Percentiles rank a stretch among this genome's conserved stretches.
phyloP scores from a whole-genome alignment of 1,140 invertebrate species.

The Zaprionus vittiger region DNA sequence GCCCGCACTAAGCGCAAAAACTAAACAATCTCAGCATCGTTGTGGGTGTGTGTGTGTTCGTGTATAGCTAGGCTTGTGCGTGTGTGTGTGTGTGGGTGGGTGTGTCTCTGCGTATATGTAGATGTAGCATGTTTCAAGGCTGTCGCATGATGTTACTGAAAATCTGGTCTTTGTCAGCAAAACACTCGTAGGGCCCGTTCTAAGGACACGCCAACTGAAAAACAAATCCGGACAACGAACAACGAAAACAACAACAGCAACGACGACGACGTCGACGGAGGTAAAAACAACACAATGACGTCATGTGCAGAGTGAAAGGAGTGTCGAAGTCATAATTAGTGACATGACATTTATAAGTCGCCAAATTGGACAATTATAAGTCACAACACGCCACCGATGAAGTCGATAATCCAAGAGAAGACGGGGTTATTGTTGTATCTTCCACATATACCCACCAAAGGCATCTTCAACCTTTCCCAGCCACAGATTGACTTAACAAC shows the following conservation, averaged over 20 bases:
- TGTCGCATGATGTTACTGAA: conserved; percentile 55
- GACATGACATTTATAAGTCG: conserved; percentile 20
- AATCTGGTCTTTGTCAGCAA: conserved; percentile 71
- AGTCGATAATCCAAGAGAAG: background rate
- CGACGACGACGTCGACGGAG: conserved; percentile 6
- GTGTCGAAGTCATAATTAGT: conserved; percentile 25
- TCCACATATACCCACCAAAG: background rate
- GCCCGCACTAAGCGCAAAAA: conserved; percentile 46
- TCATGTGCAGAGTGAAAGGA: conserved; percentile 14
- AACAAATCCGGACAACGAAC: conserved; percentile 29
- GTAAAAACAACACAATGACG: conserved; percentile 32
- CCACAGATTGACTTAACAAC: conserved; percentile 3
- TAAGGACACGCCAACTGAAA: conserved; percentile 60
- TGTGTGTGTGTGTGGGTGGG: conserved; percentile 12
- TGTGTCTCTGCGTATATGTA: conserved; percentile 16
- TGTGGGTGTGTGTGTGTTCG: conserved; percentile 2
- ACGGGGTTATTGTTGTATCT: background rate
- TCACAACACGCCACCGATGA: background rate
- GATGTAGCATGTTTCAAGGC: conserved; percentile 59
- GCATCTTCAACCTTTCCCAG: background rate
- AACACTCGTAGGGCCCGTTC: conserved; percentile 53
- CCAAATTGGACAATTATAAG: conserved; percentile 26
- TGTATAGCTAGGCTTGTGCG: background rate
- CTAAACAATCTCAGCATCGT: conserved; percentile 51
- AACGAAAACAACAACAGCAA: conserved; percentile 20